Percentiles rank a stretch among this genome's conserved stretches.
phyloP scores from a whole-genome alignment of 2,113 vertebrate species.

The Bettongia penicillata region DNA sequence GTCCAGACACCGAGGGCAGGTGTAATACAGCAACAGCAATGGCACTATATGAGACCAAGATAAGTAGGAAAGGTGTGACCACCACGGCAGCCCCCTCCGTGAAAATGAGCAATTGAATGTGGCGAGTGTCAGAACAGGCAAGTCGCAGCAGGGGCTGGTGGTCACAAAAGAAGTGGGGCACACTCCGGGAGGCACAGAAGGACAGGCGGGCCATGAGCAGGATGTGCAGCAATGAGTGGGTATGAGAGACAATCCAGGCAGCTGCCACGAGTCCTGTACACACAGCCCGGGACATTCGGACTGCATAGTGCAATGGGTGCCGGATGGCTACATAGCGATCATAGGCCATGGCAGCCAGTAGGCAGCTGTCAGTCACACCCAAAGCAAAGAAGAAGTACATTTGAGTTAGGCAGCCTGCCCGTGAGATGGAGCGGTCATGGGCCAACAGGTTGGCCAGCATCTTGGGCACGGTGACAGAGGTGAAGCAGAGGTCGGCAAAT shows the following conservation, averaged over 20 bases:
- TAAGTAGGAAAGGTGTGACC: slow-evolving; percentile 53
- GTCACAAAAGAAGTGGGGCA: slow-evolving; percentile 68
- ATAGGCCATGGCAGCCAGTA: slow-evolving; percentile 60
- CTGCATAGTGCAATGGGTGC: slow-evolving; percentile 39
- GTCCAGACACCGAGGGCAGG: slow-evolving; percentile 29
- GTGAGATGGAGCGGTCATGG: slow-evolving; percentile 36
- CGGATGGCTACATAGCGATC: slow-evolving; percentile 27
- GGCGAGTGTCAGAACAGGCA: slow-evolving; percentile 18
- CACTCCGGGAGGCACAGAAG: slow-evolving; percentile 58
- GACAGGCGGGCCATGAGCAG: slow-evolving; percentile 48
- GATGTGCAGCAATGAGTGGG: slow-evolving; percentile 60
- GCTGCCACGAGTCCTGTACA: slow-evolving; percentile 42
- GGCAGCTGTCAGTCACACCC: slow-evolving; percentile 58
- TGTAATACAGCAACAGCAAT: not conserved
- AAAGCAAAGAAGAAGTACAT: slow-evolving; percentile 70
- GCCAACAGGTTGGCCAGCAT: slow-evolving; percentile 58
- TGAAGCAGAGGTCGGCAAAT: slow-evolving; percentile 57
- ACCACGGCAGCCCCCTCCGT: not conserved
- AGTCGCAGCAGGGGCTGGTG: slow-evolving; percentile 63
- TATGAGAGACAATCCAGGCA: slow-evolving; percentile 46
- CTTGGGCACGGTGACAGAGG: slow-evolving; percentile 32
- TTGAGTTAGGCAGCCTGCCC: slow-evolving; percentile 55
- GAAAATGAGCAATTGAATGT: slow-evolving; percentile 58
- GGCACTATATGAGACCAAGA: slow-evolving; percentile 46
- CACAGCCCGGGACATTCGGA: slow-evolving; percentile 10